phyloP scores from a whole-genome alignment of 2,797 vertebrate genomes.

The Emys orbicularis region DNA sequence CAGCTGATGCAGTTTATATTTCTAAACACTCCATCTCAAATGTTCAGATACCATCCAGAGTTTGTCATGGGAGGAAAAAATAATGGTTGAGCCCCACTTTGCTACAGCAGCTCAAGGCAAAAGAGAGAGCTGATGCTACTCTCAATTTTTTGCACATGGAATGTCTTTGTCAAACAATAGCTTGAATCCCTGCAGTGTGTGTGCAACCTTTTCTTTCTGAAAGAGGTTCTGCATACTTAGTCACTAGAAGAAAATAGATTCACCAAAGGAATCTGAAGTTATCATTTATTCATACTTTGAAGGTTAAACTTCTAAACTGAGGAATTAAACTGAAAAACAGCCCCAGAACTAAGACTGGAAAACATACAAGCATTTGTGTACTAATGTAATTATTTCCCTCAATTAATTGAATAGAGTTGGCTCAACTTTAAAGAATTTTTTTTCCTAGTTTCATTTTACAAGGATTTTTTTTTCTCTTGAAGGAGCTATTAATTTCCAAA shows the following conservation, averaged over 20 bases:
- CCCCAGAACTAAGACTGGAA: constrained; percentile 50
- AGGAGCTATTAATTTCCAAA: constrained; percentile 57
- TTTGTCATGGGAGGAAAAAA: neutral
- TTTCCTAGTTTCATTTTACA: constrained; percentile 43
- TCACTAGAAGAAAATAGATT: constrained; percentile 3
- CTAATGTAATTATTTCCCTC: constrained; percentile 69
- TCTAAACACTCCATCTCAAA: neutral
- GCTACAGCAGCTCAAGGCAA: neutral
- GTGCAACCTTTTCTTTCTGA: constrained; percentile 40
- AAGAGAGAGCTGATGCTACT: constrained; percentile 6
- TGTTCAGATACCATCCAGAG: neutral
- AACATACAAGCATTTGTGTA: constrained; percentile 64
- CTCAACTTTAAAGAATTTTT: constrained; percentile 72
- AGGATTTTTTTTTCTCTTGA: constrained; percentile 48
- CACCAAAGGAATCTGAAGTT: constrained; percentile 25
- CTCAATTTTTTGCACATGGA: constrained; percentile 28
- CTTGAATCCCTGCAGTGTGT: neutral
- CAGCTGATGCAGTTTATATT: neutral
- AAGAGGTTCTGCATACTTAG: constrained; percentile 8
- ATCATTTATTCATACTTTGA: constrained; percentile 32
- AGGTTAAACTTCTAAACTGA: constrained; percentile 55
- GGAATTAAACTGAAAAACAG: constrained; percentile 60
- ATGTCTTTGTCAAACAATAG: neutral
- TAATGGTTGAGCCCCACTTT: neutral
- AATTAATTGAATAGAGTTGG: constrained; percentile 72